Conservation (phyloP, 2,797 vertebrate genomes). For the Mus spretus region DNA sequence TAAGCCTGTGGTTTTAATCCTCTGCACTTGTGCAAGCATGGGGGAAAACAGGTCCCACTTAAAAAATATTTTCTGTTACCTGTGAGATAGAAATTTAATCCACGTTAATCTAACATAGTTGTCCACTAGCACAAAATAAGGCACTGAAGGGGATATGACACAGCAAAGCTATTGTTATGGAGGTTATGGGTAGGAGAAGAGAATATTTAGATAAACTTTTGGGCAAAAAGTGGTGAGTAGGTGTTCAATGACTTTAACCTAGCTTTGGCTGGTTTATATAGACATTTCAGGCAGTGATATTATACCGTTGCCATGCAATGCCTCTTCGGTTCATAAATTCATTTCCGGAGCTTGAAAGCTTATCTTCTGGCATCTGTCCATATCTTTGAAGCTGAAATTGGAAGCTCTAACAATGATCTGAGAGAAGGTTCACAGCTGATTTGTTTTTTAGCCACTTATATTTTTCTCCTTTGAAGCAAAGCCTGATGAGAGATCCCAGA, state of each 20-base stretch:
- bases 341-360: constrained; percentile 33
- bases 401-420: constrained; percentile 57
- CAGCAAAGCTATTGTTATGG: neutral
- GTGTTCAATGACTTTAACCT: neutral
- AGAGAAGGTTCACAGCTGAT: constrained; percentile 15
- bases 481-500: constrained; percentile 17
- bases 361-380: constrained; percentile 58
- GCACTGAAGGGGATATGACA: constrained; percentile 3
- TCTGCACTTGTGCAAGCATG: neutral
- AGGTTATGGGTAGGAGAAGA: neutral
- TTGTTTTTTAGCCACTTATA: neutral
- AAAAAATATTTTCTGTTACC: constrained; percentile 2
- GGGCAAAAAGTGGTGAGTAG: neutral
- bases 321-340: constrained; percentile 23
- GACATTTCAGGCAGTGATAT: neutral
- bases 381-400: constrained; percentile 71
- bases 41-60: neutral
- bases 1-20: neutral
- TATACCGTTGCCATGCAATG: neutral
- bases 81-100: constrained; percentile 66
- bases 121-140: constrained; percentile 15
- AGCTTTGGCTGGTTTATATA: neutral
- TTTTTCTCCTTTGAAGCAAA: constrained; percentile 26
- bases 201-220: neutral
- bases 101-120: constrained; percentile 11